These are phyloP conservation scores for Popillia japonica DNA, from an alignment of 1,140 invertebrate species.

Conservation along the genomic window DNA sequence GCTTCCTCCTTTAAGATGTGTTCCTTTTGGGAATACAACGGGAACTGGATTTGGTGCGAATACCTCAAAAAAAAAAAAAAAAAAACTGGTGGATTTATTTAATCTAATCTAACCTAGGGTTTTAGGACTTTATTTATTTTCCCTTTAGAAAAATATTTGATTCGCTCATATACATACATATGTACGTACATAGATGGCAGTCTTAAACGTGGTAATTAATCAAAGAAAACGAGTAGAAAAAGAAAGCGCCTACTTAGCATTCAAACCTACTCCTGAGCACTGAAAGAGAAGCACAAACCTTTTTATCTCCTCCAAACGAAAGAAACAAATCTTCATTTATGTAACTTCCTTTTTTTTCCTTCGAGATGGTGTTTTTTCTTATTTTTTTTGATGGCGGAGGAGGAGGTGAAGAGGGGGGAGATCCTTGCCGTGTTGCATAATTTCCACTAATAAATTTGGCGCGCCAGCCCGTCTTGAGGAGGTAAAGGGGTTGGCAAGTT, in stretches of 20 bases:
- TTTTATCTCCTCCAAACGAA: neutral
- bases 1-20: neutral
- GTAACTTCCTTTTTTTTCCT: neutral
- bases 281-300: neutral
- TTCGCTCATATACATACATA: too few species aligned
- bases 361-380: neutral
- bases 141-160: too few species aligned
- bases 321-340: conserved; percentile 19
- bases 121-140: too few species aligned
- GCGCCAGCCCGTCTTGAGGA: neutral
- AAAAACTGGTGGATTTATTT: too few species aligned
- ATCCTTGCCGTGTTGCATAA: neutral
- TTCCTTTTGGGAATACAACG: neutral
- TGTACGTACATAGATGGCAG: too few species aligned
- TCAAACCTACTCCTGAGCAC: neutral
- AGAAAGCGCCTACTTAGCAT: neutral
- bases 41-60: too few species aligned
- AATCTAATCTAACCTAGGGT: too few species aligned
- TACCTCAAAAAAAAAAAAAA: too few species aligned
- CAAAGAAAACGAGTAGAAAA: too few species aligned
- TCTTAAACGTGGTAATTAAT: too few species aligned
- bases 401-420: too few species aligned
- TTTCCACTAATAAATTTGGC: conserved; percentile 3
- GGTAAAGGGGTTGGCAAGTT: neutral
- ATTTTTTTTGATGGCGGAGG: neutral